Base-by-base conservation (phyloP, 1,140 invertebrate species). In the Acromyrmex charruanus region DNA sequence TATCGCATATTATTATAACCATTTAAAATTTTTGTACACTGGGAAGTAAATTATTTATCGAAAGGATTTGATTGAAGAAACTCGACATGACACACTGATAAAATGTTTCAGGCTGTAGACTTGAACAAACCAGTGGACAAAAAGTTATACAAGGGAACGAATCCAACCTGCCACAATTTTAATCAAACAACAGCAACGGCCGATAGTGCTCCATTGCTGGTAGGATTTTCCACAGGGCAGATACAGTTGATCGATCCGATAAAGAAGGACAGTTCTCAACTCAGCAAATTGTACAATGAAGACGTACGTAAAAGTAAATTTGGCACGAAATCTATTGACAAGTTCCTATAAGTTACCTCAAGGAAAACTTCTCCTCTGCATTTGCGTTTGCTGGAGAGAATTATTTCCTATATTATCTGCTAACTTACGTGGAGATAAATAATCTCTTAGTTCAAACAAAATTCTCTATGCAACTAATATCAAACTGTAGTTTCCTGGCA, bases 121-220 rank as follows among this genome's bases (percentile, higher is more conserved):
- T 96, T 99, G 93, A 98, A 97, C 87, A 99, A 99, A 95, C 99
- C 99, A 63, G 97, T 99, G 87, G 99, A 99, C 95, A 99, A 99
- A 94, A 98, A 99, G 95, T 97, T 99, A 91, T 99, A 99, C 95
- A 99, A 99, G 96, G 99, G 99, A 92, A 99, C 99, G 88, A 99
- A 98, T 96, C 99, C 99, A 72, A 99, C 99, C 35, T 99, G 99
- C 95, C 99, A 99, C 96, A 99, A 99, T 96, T 99, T 99, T 95
- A 99, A 99, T 96, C 96, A 97, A 86, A 96, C 97, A 81, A 97
- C 98, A 79, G 97, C 98, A 74, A 97, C 97, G 68, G 95, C 96
- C 66, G 98, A 99, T 71, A 97, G 97, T 94, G 97, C 98, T 66
- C 97, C 97, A 59, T 96, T 99, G 82, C 95, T 99, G 89, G 98